Conservation (phyloP, 2,888 invertebrate species). For the Strigamia maritima region DNA sequence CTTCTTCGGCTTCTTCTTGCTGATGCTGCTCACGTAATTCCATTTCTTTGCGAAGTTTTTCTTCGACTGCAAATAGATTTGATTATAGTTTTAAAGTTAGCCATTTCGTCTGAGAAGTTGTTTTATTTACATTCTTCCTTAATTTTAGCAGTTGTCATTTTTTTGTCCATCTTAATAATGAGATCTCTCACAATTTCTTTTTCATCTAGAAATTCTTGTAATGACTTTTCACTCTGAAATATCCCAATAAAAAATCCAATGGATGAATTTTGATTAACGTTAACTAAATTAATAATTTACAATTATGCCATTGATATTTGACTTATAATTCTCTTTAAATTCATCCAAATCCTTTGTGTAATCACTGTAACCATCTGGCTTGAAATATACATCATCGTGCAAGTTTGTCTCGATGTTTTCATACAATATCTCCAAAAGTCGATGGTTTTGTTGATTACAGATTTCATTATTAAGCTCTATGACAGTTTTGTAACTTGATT, state of each 20-base stretch:
- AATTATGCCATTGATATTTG: background rate
- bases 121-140: background rate
- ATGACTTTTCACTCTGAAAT: background rate
- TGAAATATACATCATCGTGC: background rate
- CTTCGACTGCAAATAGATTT: background rate
- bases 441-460: background rate
- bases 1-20: background rate
- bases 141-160: background rate
- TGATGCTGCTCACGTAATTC: background rate
- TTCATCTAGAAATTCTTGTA: background rate
- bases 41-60: background rate
- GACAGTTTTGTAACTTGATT: background rate
- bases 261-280: background rate
- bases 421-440: background rate
- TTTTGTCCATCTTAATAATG: background rate
- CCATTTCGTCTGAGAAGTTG: background rate
- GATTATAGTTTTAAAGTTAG: background rate
- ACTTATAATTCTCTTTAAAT: background rate
- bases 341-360: background rate
- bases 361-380: background rate
- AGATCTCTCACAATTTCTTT: background rate
- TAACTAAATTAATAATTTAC: background rate
- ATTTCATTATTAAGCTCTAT: background rate
- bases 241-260: background rate
- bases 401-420: background rate